phyloP scores from a whole-genome alignment of 2,113 vertebrate genomes.

The Hydrolagus affinis region DNA sequence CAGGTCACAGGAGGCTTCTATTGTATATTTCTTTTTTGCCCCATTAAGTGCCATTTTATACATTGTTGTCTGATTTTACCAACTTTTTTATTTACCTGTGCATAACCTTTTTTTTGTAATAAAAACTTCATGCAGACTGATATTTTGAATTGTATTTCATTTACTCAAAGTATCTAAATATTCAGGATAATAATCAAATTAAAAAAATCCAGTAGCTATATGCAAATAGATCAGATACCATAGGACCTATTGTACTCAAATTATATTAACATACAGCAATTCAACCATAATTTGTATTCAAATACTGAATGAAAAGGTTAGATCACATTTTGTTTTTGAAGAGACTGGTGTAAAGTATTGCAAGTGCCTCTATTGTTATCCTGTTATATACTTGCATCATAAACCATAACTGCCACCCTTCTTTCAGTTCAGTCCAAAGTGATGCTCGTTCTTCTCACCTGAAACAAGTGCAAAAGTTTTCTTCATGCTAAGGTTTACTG shows the following conservation, averaged over 20 bases:
- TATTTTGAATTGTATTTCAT: neutral
- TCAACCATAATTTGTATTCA: neutral
- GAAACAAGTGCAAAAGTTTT: neutral
- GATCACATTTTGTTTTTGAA: neutral
- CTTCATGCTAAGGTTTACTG: neutral
- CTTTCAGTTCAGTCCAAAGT: neutral
- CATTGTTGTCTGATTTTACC: neutral
- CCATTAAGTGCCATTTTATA: conserved; percentile 20
- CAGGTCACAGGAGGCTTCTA: neutral
- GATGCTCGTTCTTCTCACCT: neutral
- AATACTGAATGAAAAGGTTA: neutral
- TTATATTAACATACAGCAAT: neutral
- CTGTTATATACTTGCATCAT: neutral
- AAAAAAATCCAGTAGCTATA: neutral
- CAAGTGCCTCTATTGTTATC: neutral
- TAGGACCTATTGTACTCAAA: no score
- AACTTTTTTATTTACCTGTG: neutral
- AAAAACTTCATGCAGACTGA: neutral
- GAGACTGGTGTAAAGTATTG: neutral
- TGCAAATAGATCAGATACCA: neutral
- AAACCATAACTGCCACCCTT: neutral
- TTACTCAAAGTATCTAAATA: neutral
- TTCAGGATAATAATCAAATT: neutral
- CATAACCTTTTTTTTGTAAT: neutral
- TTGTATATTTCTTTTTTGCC: neutral